These are phyloP conservation scores for Opisthograptis luteolata DNA, from an alignment of 2,888 invertebrate species.

Conservation along the genomic window DNA sequence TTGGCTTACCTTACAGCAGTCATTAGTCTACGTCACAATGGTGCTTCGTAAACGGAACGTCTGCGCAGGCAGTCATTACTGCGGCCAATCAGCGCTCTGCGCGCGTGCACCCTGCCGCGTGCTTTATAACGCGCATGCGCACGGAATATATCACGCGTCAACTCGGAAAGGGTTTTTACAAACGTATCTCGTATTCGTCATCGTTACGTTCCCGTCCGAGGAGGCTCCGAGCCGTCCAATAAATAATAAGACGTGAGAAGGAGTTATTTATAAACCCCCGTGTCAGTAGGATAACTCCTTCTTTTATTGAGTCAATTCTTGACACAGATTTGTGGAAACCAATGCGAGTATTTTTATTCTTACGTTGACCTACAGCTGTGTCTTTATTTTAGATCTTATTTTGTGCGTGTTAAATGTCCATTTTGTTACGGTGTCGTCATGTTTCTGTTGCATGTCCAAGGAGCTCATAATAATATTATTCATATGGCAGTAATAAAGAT, in stretches of 20 bases:
- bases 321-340: constrained; percentile 79
- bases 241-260: constrained; percentile 74
- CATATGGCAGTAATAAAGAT: constrained; percentile 65
- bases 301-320: constrained; percentile 64
- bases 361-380: constrained; percentile 48
- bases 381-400: constrained; percentile 50
- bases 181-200: constrained; percentile 82
- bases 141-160: constrained; percentile 79
- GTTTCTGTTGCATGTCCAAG: constrained; percentile 58
- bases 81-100: constrained; percentile 71
- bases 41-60: constrained; percentile 59
- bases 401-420: constrained; percentile 39
- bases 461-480: constrained; percentile 69
- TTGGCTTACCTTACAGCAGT: constrained; percentile 69
- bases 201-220: constrained; percentile 67
- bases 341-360: constrained; percentile 60
- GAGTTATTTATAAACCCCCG: constrained; percentile 68
- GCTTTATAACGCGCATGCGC: constrained; percentile 74
- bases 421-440: constrained; percentile 40
- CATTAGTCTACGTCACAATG: constrained; percentile 73
- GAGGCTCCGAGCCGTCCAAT: constrained; percentile 63
- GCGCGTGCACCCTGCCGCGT: constrained; percentile 78
- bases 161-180: constrained; percentile 73
- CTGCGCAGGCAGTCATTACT: constrained; percentile 68
- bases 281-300: constrained; percentile 56